These are phyloP conservation scores for Eristalis arbustorum DNA, from an alignment of 2,888 invertebrate species.

Conservation along the genomic window DNA sequence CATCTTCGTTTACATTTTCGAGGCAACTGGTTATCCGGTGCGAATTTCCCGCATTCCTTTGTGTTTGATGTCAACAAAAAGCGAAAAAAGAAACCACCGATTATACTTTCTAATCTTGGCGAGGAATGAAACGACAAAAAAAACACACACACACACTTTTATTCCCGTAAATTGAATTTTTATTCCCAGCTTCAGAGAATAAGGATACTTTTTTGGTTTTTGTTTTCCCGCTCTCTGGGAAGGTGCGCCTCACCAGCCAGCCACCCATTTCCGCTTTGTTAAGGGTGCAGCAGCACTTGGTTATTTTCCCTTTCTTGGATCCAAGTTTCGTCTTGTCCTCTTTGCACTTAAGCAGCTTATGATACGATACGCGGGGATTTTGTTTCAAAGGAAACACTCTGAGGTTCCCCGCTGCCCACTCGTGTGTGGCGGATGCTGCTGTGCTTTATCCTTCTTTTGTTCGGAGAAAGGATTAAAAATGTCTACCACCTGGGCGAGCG, in stretches of 20 bases:
- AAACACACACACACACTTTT: constrained; percentile 33
- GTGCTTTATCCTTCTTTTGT: constrained; percentile 28
- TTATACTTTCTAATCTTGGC: constrained; percentile 41
- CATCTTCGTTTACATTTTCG: background rate
- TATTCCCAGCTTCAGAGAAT: constrained; percentile 33
- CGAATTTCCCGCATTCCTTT: constrained; percentile 25
- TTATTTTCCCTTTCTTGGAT: constrained; percentile 46
- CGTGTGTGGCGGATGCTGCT: background rate
- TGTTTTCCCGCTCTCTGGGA: constrained; percentile 13
- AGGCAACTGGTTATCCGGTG: constrained; percentile 30
- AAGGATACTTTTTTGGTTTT: background rate
- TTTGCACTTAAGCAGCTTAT: constrained; percentile 58
- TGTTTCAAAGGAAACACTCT: constrained; percentile 48
- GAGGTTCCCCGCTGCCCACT: background rate
- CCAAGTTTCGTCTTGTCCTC: constrained; percentile 37
- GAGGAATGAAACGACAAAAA: constrained; percentile 18
- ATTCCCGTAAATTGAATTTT: constrained; percentile 62
- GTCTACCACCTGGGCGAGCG: constrained; percentile 52
- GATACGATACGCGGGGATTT: constrained; percentile 46
- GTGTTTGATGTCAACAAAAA: background rate
- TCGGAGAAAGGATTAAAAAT: constrained; percentile 53
- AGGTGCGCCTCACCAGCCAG: background rate
- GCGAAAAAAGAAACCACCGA: constrained; percentile 42
- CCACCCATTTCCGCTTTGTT: constrained; percentile 1
- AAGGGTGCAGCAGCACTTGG: constrained; percentile 40